These are phyloP conservation scores for Leuciscus waleckii DNA, from an alignment of 2,797 vertebrate species.

Conservation along the genomic window DNA sequence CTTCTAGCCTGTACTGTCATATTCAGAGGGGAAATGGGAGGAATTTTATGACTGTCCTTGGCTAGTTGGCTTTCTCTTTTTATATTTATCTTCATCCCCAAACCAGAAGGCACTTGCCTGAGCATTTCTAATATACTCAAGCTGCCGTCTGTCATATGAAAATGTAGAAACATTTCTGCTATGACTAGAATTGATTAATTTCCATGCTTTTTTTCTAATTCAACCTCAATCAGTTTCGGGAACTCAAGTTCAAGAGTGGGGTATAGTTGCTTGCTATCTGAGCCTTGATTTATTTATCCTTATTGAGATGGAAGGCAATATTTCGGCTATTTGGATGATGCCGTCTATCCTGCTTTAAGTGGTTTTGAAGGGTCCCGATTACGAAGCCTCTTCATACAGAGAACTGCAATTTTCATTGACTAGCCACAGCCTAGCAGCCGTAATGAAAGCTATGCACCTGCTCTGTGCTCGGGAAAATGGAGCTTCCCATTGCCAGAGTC, in stretches of 20 bases:
- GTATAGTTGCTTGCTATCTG: conserved; percentile 22
- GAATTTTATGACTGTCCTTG: conserved; percentile 35
- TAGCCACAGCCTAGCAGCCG: conserved; percentile 39
- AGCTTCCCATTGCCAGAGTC: conserved; percentile 50
- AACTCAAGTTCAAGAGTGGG: not conserved
- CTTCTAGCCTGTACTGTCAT: conserved; percentile 57
- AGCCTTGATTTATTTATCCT: conserved; percentile 65
- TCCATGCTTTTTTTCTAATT: conserved; percentile 60
- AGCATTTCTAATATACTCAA: conserved; percentile 27
- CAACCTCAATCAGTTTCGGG: conserved; percentile 48
- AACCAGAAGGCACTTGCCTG: conserved; percentile 30
- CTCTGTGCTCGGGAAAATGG: conserved; percentile 46
- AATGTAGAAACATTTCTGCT: conserved; percentile 53
- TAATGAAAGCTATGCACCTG: conserved; percentile 69
- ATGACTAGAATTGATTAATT: conserved; percentile 69
- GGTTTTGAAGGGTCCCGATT: conserved; percentile 61
- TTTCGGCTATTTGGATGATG: conserved; percentile 56
- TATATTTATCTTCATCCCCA: conserved; percentile 28
- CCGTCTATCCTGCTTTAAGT: conserved; percentile 61
- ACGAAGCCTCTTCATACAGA: conserved; percentile 50
- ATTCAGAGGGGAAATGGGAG: conserved; percentile 47
- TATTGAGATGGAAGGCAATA: conserved; percentile 46
- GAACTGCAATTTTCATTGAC: conserved; percentile 56
- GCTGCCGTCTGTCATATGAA: conserved; percentile 46
- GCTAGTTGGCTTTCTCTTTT: conserved; percentile 6